phyloP scores from a whole-genome alignment of 2,888 invertebrate genomes.

The Idaea biselata region DNA sequence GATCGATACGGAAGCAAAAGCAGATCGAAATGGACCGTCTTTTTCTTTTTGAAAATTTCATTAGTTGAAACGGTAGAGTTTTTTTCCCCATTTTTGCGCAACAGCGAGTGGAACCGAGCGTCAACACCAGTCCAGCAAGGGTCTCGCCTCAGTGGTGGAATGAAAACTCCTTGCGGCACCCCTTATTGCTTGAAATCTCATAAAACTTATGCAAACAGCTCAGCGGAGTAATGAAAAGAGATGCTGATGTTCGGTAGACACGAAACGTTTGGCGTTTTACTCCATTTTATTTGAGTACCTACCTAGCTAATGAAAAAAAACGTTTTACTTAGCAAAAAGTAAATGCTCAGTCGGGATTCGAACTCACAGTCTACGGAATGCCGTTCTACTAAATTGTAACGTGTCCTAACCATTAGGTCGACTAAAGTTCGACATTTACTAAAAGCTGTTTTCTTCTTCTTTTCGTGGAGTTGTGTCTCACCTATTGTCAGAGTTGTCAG shows the following conservation, averaged over 20 bases:
- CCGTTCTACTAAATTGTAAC: no score
- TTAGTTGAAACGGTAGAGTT: no score
- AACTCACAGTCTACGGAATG: no score
- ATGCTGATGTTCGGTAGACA: slow-evolving; percentile 16
- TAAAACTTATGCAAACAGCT: slow-evolving; percentile 27
- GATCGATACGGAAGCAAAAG: no score
- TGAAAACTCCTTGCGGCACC: slow-evolving; percentile 11
- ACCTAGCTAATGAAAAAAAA: background rate
- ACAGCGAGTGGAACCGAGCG: background rate
- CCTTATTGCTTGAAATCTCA: slow-evolving; percentile 11
- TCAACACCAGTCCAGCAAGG: slow-evolving; percentile 29
- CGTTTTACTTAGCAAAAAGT: slow-evolving; percentile 5
- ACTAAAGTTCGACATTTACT: no score
- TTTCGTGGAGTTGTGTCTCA: no score
- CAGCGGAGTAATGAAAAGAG: slow-evolving; percentile 15
- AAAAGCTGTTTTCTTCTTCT: no score
- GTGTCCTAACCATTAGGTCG: no score
- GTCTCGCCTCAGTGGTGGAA: slow-evolving; percentile 40
- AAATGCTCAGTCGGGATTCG: no score
- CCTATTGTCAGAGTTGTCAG: no score
- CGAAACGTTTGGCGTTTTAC: slow-evolving; percentile 12
- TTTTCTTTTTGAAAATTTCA: no score
- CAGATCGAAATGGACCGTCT: no score
- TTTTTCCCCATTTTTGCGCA: background rate
- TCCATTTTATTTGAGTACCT: slow-evolving; percentile 16